Evolutionary conservation across 2,797 vertebrate species (phyloP).

Genomic region (Sebastes steindachneri): DNA sequence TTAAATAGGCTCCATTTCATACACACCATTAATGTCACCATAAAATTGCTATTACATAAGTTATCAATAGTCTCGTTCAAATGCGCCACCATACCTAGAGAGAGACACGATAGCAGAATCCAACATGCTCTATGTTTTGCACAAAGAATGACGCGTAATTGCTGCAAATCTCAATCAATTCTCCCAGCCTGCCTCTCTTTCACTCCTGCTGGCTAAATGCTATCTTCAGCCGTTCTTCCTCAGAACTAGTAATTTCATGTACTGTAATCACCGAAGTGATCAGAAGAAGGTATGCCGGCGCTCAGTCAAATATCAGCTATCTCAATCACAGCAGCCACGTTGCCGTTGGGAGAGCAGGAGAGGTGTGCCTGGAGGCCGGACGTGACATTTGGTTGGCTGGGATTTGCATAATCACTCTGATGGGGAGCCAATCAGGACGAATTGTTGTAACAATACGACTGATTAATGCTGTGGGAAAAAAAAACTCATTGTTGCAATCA

Average conservation of each 20-base stretch:
- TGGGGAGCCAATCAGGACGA: slow-evolving; percentile 76
- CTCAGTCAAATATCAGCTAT: slow-evolving; percentile 80
- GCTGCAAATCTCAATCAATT: slow-evolving; percentile 82
- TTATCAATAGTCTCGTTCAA: slow-evolving; percentile 53
- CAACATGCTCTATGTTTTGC: slow-evolving; percentile 62
- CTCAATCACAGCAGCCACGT: slow-evolving; percentile 71
- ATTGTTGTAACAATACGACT: slow-evolving; percentile 81
- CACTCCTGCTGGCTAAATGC: slow-evolving; percentile 74
- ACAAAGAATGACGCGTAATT: slow-evolving; percentile 79
- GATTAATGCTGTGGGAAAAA: slow-evolving; percentile 81
- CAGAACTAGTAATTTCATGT: slow-evolving; percentile 81
- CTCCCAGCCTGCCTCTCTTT: slow-evolving; percentile 59
- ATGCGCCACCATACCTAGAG: slow-evolving; percentile 31
- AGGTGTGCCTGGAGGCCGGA: slow-evolving; percentile 73
- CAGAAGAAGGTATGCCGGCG: slow-evolving; percentile 71
- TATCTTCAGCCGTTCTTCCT: slow-evolving; percentile 72
- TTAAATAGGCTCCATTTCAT: slow-evolving; percentile 39
- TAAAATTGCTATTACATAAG: slow-evolving; percentile 36
- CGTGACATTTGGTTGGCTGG: slow-evolving; percentile 83
- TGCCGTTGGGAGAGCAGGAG: slow-evolving; percentile 58
- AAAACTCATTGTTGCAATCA: slow-evolving; percentile 76
- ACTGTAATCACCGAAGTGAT: slow-evolving; percentile 78
- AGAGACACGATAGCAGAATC: slow-evolving; percentile 39
- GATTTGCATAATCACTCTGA: slow-evolving; percentile 85
- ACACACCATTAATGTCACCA: slow-evolving; percentile 23